These are phyloP conservation scores for Echiichthys vipera DNA, from an alignment of 2,797 vertebrate genomes.

Conservation along the genomic window DNA sequence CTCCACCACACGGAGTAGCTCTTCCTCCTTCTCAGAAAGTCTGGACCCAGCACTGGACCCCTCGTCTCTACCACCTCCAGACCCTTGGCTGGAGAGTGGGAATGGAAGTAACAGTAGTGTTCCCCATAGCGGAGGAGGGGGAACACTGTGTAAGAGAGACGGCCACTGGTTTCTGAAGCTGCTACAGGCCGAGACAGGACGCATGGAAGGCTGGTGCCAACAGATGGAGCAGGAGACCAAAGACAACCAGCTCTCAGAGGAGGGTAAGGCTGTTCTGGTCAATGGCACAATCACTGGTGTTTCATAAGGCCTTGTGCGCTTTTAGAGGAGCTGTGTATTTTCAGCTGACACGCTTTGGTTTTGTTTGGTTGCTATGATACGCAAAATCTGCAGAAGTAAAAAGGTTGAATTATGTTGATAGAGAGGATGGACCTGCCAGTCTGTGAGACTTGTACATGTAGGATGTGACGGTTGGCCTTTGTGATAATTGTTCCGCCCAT, in stretches of 20 bases:
- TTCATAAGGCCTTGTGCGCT: too few species aligned
- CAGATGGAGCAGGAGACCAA: constrained; percentile 99
- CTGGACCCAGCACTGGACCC: constrained; percentile 95
- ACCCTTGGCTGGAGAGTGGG: constrained; percentile 95
- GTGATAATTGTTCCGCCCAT: too few species aligned
- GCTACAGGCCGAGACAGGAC: constrained; percentile 95
- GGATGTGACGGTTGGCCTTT: too few species aligned
- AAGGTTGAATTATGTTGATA: too few species aligned
- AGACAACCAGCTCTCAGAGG: constrained; percentile 97
- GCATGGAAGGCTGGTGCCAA: constrained; percentile 98
- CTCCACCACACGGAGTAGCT: constrained; percentile 91
- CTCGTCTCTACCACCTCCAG: constrained; percentile 94
- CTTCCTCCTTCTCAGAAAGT: constrained; percentile 97
- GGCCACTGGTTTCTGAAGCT: constrained; percentile 99
- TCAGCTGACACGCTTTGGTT: too few species aligned
- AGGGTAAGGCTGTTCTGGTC: constrained; percentile 84
- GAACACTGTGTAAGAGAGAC: constrained; percentile 89
- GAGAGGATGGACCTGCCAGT: too few species aligned
- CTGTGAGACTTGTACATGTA: too few species aligned
- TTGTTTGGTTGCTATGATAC: too few species aligned
- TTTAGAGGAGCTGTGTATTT: too few species aligned
- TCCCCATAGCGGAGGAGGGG: constrained; percentile 68
- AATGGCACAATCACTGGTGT: too few species aligned
- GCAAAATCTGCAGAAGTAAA: too few species aligned
- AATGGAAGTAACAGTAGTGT: constrained; percentile 83